Conservation (phyloP, 1,140 invertebrate species). For the Achroia grisella region DNA sequence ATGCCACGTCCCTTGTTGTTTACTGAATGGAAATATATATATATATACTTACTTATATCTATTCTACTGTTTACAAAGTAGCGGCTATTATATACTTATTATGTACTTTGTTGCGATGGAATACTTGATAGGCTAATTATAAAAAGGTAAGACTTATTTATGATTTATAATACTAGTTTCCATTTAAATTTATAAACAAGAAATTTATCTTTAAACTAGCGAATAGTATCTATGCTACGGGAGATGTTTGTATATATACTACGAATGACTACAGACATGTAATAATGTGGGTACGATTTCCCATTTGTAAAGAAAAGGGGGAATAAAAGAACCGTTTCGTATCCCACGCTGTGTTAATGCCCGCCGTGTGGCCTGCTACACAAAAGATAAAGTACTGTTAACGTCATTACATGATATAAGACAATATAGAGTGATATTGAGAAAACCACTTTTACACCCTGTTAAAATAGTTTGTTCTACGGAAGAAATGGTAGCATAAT, state of each 20-base stretch:
- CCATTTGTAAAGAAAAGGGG: conserved; percentile 31
- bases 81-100: no score
- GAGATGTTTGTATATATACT: conserved; percentile 8
- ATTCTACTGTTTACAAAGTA: no score
- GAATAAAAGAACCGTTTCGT: conserved; percentile 21
- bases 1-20: no score
- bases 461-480: conserved; percentile 18
- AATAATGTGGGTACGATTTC: conserved; percentile 30
- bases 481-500: conserved; percentile 19
- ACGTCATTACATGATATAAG: neutral
- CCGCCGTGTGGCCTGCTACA: conserved; percentile 10
- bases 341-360: conserved; percentile 21
- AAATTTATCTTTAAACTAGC: no score
- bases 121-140: no score
- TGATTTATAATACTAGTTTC: no score
- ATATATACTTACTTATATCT: no score
- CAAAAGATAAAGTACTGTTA: conserved; percentile 5
- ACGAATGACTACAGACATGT: conserved; percentile 12
- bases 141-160: no score
- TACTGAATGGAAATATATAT: neutral
- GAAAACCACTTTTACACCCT: conserved; percentile 13
- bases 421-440: conserved; percentile 1
- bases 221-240: neutral
- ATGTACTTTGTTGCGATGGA: no score
- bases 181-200: no score